Percentiles rank a stretch among this genome's conserved stretches.
phyloP scores from a whole-genome alignment of 2,113 vertebrate genomes.

The Gobiocypris rarus region DNA sequence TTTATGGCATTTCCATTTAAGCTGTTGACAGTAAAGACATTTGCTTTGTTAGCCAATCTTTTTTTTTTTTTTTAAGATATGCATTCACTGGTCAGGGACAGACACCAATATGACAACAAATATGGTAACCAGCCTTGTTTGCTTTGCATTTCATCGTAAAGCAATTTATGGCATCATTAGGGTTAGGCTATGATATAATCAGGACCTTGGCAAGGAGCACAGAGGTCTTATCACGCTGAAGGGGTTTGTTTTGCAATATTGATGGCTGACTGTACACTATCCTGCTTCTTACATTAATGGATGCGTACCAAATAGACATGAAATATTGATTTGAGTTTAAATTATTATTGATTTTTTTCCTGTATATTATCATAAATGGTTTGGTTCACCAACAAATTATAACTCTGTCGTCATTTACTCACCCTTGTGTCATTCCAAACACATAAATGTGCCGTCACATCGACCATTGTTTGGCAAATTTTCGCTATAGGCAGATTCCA shows the following conservation, averaged over 20 bases:
- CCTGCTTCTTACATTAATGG: not conserved
- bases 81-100: not conserved
- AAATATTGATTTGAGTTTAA: not conserved
- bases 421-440: no score
- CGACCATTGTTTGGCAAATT: no score
- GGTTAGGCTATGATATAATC: not conserved
- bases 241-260: not conserved
- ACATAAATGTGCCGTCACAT: no score
- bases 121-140: not conserved
- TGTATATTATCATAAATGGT: no score
- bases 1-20: not conserved
- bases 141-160: not conserved
- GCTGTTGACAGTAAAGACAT: slow-evolving; percentile 22
- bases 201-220: not conserved
- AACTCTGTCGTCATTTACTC: no score
- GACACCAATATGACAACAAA: not conserved
- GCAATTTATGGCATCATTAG: not conserved
- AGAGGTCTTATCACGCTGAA: not conserved
- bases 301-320: not conserved
- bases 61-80: not conserved
- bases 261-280: not conserved
- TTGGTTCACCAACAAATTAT: no score
- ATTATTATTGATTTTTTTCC: not conserved
- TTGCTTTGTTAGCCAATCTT: not conserved
- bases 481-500: no score